Percentiles rank a stretch among this genome's conserved stretches.
Conservation (phyloP, 1,140 invertebrate species). For the Drosophila guanche region DNA sequence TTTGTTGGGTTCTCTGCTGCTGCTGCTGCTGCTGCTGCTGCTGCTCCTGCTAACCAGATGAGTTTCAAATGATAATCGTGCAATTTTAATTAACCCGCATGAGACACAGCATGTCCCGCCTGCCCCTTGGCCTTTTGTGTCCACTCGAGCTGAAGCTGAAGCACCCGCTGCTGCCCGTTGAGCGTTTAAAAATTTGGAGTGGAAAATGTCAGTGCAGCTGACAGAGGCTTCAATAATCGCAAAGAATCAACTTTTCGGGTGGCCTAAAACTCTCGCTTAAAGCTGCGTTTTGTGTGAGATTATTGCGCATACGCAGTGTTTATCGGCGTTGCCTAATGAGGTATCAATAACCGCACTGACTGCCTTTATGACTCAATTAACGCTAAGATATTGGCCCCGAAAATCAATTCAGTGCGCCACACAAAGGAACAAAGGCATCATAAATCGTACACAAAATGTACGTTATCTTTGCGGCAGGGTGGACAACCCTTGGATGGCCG, state of each 20-base stretch:
- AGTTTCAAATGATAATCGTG: slow-evolving; percentile 62
- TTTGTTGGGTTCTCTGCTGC: no score
- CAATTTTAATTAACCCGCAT: slow-evolving; percentile 67
- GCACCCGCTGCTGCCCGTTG: slow-evolving; percentile 1
- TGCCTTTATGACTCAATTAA: slow-evolving; percentile 75
- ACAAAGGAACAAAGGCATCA: slow-evolving; percentile 21
- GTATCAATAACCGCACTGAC: slow-evolving; percentile 65
- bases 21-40: accelerated
- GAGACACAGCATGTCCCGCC: slow-evolving; percentile 10
- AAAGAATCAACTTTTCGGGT: slow-evolving; percentile 5
- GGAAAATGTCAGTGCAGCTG: slow-evolving; percentile 48
- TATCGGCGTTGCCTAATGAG: slow-evolving; percentile 71
- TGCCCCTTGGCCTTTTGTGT: slow-evolving; percentile 34
- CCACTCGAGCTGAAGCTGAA: slow-evolving; percentile 29
- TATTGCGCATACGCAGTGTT: slow-evolving; percentile 62
- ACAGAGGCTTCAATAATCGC: slow-evolving; percentile 28
- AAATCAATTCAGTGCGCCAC: slow-evolving; percentile 55
- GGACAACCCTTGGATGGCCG: slow-evolving; percentile 32
- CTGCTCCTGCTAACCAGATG: slow-evolving; percentile 25
- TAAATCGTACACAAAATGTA: slow-evolving; percentile 38
- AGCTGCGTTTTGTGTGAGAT: slow-evolving; percentile 16
- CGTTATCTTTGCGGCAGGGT: slow-evolving; percentile 40
- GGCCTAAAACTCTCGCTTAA: slow-evolving; percentile 17
- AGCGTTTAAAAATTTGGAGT: slow-evolving; percentile 28
- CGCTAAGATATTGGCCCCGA: slow-evolving; percentile 34